Base-by-base conservation (phyloP, 2,888 invertebrate species). In the Theristus sp. region DNA sequence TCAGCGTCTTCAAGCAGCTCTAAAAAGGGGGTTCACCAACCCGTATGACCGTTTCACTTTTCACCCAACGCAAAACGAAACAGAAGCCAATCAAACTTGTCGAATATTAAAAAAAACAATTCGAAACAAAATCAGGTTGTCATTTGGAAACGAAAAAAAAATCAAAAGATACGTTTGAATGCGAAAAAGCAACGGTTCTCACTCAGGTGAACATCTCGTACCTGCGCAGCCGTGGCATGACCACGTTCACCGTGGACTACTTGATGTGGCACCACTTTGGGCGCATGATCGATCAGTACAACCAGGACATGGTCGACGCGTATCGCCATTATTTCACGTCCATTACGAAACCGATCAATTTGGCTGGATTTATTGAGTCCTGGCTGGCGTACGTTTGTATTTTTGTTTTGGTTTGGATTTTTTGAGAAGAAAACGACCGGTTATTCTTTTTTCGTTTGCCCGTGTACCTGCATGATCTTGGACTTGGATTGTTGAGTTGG, bases 231-330 rank as follows among this genome's bases (percentile, higher is more conserved):
- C 62, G 64, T 22, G 68, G 69, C 20, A 71, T 72, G 71, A 74
- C 72, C 3, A 67, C 69, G n/a, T 69, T 85, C 61, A 89, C 89
- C 54, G 80, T 90, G 64, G 90, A 96, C 73, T 96, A 96, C 74
- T 82, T 99, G 64, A 87, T 98, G 86, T 96, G 96, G 94, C 93
- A 98, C 78, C 96, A 98, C 78, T 96, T 99, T 75, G 96, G 98
- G 70, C 82, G 86, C 78, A 70, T 75, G 29, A 84, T 87, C 79
- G 75, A 76, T 72, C 87, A 88, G 70, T 82, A 88, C 65, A 90
- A 89, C 77, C 87, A 87, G 73, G 96, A 98, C 76, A 79, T 96
- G 71, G 86, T 89, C 2, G 83, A 84, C 69, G 85, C 87, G 69
- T 94, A 90, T 80, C 86, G 86, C 73, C 84, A 84, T 66, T 90